These are phyloP conservation scores for Sarcophaga bullata DNA, from an alignment of 1,140 invertebrate genomes.

Conservation along the genomic window DNA sequence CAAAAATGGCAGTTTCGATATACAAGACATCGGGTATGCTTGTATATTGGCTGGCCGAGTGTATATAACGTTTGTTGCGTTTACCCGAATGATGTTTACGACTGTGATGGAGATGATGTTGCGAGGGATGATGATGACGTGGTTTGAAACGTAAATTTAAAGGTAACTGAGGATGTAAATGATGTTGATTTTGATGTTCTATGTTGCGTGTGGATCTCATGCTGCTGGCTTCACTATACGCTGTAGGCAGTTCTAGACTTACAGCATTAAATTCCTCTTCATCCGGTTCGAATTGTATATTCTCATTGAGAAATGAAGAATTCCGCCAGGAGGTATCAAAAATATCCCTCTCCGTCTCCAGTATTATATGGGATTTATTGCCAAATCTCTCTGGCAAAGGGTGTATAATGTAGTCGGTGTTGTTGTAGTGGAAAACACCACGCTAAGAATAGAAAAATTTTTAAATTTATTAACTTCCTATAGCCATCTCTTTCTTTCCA, in stretches of 20 bases:
- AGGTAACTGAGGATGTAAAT: conserved; percentile 28
- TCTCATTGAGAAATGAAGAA: conserved; percentile 43
- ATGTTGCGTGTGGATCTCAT: conserved; percentile 43
- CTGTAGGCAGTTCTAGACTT: not conserved
- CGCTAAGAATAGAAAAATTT: conserved; percentile 51
- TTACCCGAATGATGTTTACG: conserved; percentile 25
- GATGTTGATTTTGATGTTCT: not conserved
- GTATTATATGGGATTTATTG: conserved; percentile 56
- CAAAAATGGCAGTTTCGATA: conserved; percentile 86
- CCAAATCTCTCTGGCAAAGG: conserved; percentile 72
- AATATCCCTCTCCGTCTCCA: conserved; percentile 48
- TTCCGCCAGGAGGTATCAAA: conserved; percentile 48
- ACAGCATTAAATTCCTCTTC: conserved; percentile 56
- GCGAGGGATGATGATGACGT: conserved; percentile 44
- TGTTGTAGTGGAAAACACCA: conserved; percentile 62
- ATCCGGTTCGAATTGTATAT: conserved; percentile 62
- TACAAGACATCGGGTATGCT: conserved; percentile 71
- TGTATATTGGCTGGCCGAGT: conserved; percentile 48
- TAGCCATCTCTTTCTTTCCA: not conserved
- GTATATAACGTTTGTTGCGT: conserved; percentile 44
- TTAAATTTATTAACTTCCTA: not conserved
- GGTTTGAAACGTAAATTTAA: conserved; percentile 58
- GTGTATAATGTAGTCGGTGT: conserved; percentile 67
- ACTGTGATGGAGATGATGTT: not conserved
- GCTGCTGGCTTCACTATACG: conserved; percentile 28